Evolutionary conservation across 2,888 invertebrate genomes (phyloP).

Genomic region (Trissolcus japonicus): DNA sequence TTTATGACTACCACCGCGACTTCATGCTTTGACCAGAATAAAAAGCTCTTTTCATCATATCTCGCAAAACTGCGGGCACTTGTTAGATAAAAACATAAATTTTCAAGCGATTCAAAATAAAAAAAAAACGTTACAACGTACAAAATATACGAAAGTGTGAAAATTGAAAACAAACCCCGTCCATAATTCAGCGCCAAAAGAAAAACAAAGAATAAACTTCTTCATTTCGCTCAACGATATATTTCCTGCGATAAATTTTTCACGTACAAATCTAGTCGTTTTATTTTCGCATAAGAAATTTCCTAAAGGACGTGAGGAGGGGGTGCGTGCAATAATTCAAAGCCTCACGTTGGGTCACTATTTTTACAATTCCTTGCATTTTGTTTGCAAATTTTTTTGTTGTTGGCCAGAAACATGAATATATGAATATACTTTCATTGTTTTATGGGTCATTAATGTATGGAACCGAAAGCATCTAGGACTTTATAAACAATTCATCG

Average conservation of each 20-base stretch:
- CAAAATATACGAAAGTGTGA: not conserved
- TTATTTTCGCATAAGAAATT: constrained; percentile 41
- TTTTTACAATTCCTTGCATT: constrained; percentile 22
- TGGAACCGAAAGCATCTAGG: too few species aligned
- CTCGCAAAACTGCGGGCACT: constrained; percentile 23
- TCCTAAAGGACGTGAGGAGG: constrained; percentile 28
- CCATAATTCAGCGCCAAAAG: not conserved
- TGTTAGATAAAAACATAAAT: constrained; percentile 5
- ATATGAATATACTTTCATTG: too few species aligned
- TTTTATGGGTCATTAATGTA: too few species aligned
- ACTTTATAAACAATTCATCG: too few species aligned
- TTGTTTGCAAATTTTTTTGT: too few species aligned
- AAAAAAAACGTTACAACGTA: too few species aligned
- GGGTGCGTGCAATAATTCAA: constrained; percentile 27
- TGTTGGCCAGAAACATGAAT: too few species aligned
- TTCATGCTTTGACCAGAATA: constrained; percentile 6
- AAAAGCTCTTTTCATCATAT: constrained; percentile 30
- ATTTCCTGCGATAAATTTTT: constrained; percentile 40
- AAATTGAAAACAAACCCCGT: not conserved
- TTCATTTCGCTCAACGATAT: constrained; percentile 18
- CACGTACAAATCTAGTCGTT: constrained; percentile 36
- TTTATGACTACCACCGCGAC: constrained; percentile 22
- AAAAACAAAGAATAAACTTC: constrained; percentile 3
- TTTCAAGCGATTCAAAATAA: not conserved
- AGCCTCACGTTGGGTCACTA: constrained; percentile 23